Percentiles rank a stretch among this genome's conserved stretches.
These are phyloP conservation scores for Disparrhopalites patrizii DNA, from an alignment of 2,888 invertebrate species.

Conservation along the genomic window DNA sequence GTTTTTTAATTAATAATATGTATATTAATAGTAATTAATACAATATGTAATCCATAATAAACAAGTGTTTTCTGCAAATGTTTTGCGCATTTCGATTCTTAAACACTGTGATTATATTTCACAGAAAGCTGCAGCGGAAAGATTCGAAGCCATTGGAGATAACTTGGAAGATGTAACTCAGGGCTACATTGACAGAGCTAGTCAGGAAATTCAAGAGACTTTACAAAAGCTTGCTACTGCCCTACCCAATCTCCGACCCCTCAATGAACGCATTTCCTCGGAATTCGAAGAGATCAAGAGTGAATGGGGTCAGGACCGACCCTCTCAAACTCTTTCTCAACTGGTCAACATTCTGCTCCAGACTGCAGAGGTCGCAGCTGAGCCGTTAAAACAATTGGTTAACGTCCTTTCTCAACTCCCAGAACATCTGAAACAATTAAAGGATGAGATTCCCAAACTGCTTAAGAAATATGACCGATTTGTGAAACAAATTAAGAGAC, in stretches of 20 bases:
- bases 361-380: neutral
- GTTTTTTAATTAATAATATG: neutral
- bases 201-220: constrained; percentile 1
- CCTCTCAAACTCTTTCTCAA: neutral
- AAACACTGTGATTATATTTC: neutral
- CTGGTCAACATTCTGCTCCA: neutral
- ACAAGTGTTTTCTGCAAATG: too few species aligned
- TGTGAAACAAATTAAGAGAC: neutral
- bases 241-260: constrained; percentile 5
- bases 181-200: neutral
- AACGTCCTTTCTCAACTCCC: neutral
- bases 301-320: constrained; percentile 13
- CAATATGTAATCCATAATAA: too few species aligned
- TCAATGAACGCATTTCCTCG: neutral
- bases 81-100: too few species aligned
- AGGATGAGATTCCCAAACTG: neutral
- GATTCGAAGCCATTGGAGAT: constrained; percentile 3
- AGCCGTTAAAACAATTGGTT: neutral
- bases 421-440: constrained; percentile 1
- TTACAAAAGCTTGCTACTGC: neutral
- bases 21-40: neutral
- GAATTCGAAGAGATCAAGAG: constrained; percentile 18
- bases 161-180: neutral
- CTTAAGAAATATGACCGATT: constrained; percentile 8
- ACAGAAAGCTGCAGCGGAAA: constrained; percentile 4